Evolutionary conservation across 92 coral and sea anemone genomes (phyloP), one percentile per base, ranked within the genome.

Genomic region (Desmophyllum pertusum): DNA sequence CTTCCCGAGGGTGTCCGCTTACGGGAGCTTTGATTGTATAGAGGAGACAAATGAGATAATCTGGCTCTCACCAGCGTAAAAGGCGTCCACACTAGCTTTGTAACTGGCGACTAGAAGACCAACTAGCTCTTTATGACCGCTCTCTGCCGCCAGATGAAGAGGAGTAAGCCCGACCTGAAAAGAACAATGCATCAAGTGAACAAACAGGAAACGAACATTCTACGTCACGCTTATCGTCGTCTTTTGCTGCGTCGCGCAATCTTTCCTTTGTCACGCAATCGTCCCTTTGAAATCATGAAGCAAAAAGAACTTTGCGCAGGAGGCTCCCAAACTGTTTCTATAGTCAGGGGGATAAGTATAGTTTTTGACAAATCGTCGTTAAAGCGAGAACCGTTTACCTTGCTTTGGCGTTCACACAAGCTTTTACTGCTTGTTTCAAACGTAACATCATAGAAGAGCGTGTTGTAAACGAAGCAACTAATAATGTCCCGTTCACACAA

Each of bases 41-140:
- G 18, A 14, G 21, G 77, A 42, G 73, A 27, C n/a, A 41, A 76
- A 6, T 29, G 1, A 5, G 50, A 31, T n/a, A 40, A n/a, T n/a
- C 14, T 23, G 14, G 5, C 27, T 9, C 95, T 89, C 78, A 96
- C 99, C 98, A 96, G 83, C 21, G 99, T 94, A 43, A 96, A n/a
- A 85, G 11, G 99, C 99, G 50, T 96, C 99, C n/a, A 96, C 95
- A 77, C 97, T 91, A 0, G 98, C 99, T 78, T 90, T 87, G 86
- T 84, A 91, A 9, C 80, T 91, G 33, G 94, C 91, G 25, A 94
- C 97, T 25, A 96, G 87, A 50, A 93, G 92, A 10, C 96, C 98
- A 38, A 96, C 99, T 38, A 96, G 92, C 45, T 92, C 98, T 89
- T 92, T 90, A 61, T 92, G 98, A 14, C 99, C 99, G 45, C 90